A percentile compares a stretch with the other conserved stretches of the same genome.
Evolutionary conservation across 2,888 invertebrate genomes (phyloP).

Genomic region (Gastrophysa polygoni): DNA sequence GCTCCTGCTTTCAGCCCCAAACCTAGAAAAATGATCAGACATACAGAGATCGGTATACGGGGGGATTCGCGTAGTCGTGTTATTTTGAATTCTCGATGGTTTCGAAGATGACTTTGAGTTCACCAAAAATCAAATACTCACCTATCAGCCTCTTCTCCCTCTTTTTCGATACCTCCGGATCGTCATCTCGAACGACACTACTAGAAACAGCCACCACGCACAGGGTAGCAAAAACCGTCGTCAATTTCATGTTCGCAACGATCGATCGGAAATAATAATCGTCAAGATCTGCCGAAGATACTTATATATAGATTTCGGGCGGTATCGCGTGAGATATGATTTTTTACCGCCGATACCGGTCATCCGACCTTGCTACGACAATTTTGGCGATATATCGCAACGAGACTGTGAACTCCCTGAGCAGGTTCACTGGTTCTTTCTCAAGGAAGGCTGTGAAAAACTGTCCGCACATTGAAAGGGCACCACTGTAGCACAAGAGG

Average conservation of each 20-base stretch:
- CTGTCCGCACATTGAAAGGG: too few species aligned
- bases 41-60: too few species aligned
- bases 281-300: background rate
- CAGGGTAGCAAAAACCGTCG: background rate
- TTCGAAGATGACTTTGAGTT: too few species aligned
- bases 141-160: background rate
- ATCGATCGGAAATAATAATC: background rate
- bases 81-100: too few species aligned
- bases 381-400: too few species aligned
- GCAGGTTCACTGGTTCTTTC: background rate
- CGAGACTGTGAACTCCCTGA: background rate
- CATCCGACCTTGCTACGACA: background rate
- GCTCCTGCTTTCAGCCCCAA: constrained; percentile 11
- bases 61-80: too few species aligned
- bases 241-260: background rate
- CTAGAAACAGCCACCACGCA: background rate
- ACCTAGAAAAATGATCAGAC: background rate
- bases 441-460: background rate
- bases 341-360: background rate
- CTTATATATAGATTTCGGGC: background rate
- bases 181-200: too few species aligned
- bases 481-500: too few species aligned
- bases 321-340: too few species aligned
- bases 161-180: too few species aligned
- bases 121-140: background rate